Evolutionary conservation across 1,140 invertebrate genomes (phyloP), one percentile per base, ranked within the genome.

Genomic region (Steinernema khuongi): DNA sequence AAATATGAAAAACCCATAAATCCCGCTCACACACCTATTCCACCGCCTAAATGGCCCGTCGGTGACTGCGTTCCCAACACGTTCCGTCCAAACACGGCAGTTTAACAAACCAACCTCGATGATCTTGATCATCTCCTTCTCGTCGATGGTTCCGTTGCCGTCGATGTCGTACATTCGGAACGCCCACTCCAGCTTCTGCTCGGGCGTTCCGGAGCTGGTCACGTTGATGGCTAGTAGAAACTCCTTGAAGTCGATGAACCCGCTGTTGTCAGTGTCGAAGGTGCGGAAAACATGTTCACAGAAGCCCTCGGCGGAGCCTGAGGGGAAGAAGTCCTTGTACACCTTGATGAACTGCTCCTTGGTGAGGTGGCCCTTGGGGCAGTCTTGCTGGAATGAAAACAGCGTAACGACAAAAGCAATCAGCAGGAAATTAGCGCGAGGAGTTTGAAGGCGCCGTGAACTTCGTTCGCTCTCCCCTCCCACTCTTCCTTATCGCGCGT

Each of bases 181-280:
- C 50, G 96, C 96, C 96, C 96, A 99, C 88, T 97, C 96, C 50
- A 99, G 89, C 88, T 98, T 98, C 86, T 99, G 94, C 86, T 97
- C 93, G 11, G 95, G 93, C 79, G 94, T 96, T 68, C 94, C 95
- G 78, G 94, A 94, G 76, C 93, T 95, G 73, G 95, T 98, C 70
- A 98, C 94, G 88, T 97, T 96, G 85, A 98, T 97, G 80, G 96
- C 96, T 85, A 96, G 89, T 81, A 96, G 89, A 88, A 97, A 97
- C 89, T 96, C 94, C 92, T 95, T 89, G 75, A 90, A 90, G 85
- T 96, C 94, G 86, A 96, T 96, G 87, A 94, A 96, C 77, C 94
- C 96, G 88, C 70, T 74, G 44, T 96, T 95, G 88, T 98, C 96
- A 90, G 95, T 95, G 69, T 84, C 82, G 87, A 98, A 99, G 88